Evolutionary conservation across 2,797 vertebrate genomes (phyloP).

Genomic region (Anguilla megastoma): DNA sequence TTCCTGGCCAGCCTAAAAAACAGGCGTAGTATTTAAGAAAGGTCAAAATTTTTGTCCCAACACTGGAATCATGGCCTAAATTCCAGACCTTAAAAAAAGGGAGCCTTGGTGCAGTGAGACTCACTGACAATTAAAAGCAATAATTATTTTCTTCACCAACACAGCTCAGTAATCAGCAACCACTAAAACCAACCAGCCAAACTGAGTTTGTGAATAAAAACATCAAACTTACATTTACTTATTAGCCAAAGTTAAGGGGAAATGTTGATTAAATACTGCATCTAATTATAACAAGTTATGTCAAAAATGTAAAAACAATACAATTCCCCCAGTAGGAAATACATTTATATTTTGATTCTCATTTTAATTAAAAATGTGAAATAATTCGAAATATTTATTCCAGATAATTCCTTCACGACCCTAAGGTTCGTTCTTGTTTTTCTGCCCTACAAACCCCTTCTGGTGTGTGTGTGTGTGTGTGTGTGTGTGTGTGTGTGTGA

Average conservation of each 20-base stretch:
- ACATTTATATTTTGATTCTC: neutral
- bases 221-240: neutral
- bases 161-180: neutral
- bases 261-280: neutral
- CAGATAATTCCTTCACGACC: neutral
- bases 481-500: neutral
- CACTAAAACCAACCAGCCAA: neutral
- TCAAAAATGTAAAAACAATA: neutral
- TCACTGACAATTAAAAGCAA: too few relatives aligned
- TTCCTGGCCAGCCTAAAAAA: neutral
- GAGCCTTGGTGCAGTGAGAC: too few relatives aligned
- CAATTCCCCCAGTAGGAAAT: neutral
- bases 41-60: neutral
- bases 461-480: neutral
- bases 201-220: neutral
- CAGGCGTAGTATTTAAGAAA: neutral
- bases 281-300: neutral
- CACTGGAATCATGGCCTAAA: neutral
- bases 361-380: conserved; percentile 25
- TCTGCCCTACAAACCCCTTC: neutral
- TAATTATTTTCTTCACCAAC: neutral
- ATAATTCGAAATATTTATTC: conserved; percentile 23
- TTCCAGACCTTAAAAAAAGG: neutral
- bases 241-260: neutral
- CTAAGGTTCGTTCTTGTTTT: neutral